phyloP scores from a whole-genome alignment of 2,888 invertebrate genomes.

The Latrodectus elegans region DNA sequence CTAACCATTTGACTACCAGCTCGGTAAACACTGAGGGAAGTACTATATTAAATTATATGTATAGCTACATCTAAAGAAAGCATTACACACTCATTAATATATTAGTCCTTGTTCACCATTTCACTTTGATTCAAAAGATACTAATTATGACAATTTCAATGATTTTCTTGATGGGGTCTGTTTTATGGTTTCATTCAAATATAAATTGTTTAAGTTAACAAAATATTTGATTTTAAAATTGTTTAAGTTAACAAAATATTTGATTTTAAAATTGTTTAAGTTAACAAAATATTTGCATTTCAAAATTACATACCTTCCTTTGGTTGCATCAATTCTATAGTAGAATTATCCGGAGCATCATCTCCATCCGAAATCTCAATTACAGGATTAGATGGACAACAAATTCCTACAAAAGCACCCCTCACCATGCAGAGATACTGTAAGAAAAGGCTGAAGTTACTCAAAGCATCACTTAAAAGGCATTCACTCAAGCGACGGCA shows the following conservation, averaged over 20 bases:
- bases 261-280: not conserved
- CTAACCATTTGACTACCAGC: no score
- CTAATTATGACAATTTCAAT: no score
- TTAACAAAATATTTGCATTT: not conserved
- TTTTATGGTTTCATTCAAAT: not conserved
- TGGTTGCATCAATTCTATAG: slow-evolving; percentile 35
- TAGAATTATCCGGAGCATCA: not conserved
- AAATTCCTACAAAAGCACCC: slow-evolving; percentile 83
- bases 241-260: no score
- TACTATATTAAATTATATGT: no score
- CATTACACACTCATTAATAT: no score
- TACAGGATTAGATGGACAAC: slow-evolving; percentile 80
- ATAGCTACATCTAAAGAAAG: no score
- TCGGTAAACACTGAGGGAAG: no score
- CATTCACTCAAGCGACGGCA: slow-evolving; percentile 78
- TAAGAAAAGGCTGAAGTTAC: slow-evolving; percentile 80
- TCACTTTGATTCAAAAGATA: no score
- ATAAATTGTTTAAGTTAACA: not conserved
- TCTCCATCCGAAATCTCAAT: slow-evolving; percentile 34
- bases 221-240: not conserved
- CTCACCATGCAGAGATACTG: slow-evolving; percentile 84
- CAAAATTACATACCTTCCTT: slow-evolving; percentile 37
- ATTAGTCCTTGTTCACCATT: no score
- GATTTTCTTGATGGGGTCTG: no score
- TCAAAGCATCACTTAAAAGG: slow-evolving; percentile 79